These are phyloP conservation scores for Syngnathus rostellatus DNA, from an alignment of 2,797 vertebrate species.

Conservation along the genomic window DNA sequence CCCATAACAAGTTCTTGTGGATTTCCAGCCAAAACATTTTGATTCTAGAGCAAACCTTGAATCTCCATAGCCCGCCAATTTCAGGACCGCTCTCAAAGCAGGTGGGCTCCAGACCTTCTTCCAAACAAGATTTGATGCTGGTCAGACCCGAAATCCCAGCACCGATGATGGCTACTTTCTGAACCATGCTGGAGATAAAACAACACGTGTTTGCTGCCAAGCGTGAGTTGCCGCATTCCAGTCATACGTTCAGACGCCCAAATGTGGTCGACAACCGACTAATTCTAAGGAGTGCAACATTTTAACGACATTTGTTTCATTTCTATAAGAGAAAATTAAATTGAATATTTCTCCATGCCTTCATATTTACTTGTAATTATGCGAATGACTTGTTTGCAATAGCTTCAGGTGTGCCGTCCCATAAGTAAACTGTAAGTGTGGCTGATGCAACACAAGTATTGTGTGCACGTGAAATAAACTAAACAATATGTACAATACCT, in stretches of 20 bases:
- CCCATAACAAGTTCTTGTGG: not conserved
- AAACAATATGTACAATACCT: too few relatives aligned
- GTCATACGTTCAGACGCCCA: not conserved
- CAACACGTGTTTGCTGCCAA: not conserved
- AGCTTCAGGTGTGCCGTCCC: too few relatives aligned
- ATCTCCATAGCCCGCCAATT: constrained; percentile 82
- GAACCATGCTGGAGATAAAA: constrained; percentile 42
- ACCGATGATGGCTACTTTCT: constrained; percentile 73
- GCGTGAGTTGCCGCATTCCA: not conserved
- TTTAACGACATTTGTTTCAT: too few relatives aligned
- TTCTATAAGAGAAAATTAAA: too few relatives aligned
- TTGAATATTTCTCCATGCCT: too few relatives aligned
- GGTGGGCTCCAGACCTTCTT: constrained; percentile 76
- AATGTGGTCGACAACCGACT: not conserved
- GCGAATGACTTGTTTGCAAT: too few relatives aligned
- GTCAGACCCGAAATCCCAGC: constrained; percentile 73
- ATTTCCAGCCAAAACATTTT: not conserved
- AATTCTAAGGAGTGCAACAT: not conserved
- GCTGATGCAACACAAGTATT: too few relatives aligned
- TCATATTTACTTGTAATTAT: too few relatives aligned
- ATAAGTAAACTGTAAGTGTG: too few relatives aligned
- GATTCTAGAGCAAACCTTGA: constrained; percentile 61
- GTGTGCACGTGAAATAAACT: too few relatives aligned
- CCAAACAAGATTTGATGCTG: constrained; percentile 77
- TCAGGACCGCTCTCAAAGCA: constrained; percentile 81